Evolutionary conservation across 2,797 vertebrate genomes (phyloP), one percentile per base, ranked within the genome.

Genomic region (Pitangus sulphuratus): DNA sequence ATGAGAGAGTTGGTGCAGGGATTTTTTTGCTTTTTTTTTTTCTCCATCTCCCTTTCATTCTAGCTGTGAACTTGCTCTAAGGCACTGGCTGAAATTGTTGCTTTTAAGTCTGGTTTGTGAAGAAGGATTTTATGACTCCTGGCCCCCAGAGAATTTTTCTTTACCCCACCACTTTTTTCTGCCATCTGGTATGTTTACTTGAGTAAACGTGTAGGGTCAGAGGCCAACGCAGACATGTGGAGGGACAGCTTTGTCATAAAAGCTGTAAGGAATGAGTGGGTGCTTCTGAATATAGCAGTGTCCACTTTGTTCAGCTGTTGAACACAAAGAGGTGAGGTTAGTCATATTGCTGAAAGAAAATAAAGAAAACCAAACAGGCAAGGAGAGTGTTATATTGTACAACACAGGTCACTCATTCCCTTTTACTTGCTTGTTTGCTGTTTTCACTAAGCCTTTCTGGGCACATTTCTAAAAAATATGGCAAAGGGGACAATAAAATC

Each of bases 181-280:
- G 60, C 98, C 98, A 98, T 98, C 98, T 99, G 98, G 96, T 95
- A 92, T 97, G 96, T 98, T 98, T 98, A 98, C 98, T 98, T 95
- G 94, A 97, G 97, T 98, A 98, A 98, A 98, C 17, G 87, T 97
- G 95, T 96, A 88, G 74, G 97, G 98, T 96, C 97, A 98, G 87
- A 97, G 98, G 98, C 97, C 98, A 98, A 78, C 53, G 21, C 12
- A 94, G 98, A 98, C 98, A 98, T 98, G 97, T 91, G 96, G 97
- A 97, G 95, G 95, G 97, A 96, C 96, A 95, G 87, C 93, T 97
- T 98, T 98, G 92, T 92, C 94, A 96, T 96, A 95, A 97, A 97
- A 95, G 93, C 93, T 96, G 78, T 90, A 90, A 97, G 94, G 92
- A 97, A 96, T 89, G 90, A 97, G 90, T 91, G 84, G 78, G 79